These are phyloP conservation scores for Branchellion lobata DNA, from an alignment of 2,888 invertebrate species.

Conservation along the genomic window DNA sequence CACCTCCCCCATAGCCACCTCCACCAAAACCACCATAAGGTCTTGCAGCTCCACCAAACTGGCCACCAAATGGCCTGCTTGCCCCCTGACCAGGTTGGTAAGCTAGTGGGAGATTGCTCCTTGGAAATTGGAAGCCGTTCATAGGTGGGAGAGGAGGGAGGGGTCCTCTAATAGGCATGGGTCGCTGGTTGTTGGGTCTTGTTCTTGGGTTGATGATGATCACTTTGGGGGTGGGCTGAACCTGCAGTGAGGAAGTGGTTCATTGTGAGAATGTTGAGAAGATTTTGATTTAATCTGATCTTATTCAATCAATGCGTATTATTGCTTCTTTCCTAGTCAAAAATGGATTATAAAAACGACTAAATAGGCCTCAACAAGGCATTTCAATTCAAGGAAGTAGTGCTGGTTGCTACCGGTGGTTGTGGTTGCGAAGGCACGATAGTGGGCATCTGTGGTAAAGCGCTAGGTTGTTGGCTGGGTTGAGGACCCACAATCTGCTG, in stretches of 20 bases:
- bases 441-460: no score
- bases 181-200: neutral
- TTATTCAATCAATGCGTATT: no score
- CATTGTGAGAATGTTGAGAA: no score
- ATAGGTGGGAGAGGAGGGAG: neutral
- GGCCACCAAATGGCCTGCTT: no score
- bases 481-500: neutral
- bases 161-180: neutral
- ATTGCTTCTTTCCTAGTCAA: no score
- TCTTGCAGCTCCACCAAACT: no score
- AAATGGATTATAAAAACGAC: no score
- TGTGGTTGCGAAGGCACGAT: neutral
- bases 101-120: neutral
- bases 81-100: no score
- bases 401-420: neutral
- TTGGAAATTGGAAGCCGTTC: neutral
- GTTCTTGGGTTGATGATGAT: conserved; percentile 10
- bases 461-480: neutral
- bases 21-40: no score
- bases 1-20: no score
- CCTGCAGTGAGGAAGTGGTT: no score
- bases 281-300: no score
- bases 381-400: neutral
- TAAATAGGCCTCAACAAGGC: neutral
- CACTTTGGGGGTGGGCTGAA: neutral